These are phyloP conservation scores for Misgurnus mizolepis DNA, from an alignment of 2,113 vertebrate species.

Conservation along the genomic window DNA sequence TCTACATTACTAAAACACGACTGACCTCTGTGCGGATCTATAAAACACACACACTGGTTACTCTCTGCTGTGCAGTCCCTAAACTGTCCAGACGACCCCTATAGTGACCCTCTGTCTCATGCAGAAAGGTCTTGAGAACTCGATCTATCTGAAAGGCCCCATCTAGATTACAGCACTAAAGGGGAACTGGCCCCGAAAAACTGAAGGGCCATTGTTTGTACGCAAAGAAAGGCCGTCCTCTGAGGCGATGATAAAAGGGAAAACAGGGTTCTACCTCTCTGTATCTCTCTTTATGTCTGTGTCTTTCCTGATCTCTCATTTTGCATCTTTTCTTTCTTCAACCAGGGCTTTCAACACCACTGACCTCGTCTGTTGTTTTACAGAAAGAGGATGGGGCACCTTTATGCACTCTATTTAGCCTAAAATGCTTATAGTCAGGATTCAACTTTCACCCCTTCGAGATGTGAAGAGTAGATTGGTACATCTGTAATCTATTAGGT, in stretches of 20 bases:
- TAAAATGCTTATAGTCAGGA: not conserved
- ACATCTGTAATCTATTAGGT: too few relatives aligned
- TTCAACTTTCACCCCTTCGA: not conserved
- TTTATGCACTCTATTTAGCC: not conserved
- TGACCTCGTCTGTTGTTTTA: slow-evolving; percentile 21
- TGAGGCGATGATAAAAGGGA: slow-evolving; percentile 59
- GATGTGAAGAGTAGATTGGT: too few relatives aligned
- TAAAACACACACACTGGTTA: slow-evolving; percentile 16
- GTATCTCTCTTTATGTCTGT: slow-evolving; percentile 11
- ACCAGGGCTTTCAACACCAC: slow-evolving; percentile 37
- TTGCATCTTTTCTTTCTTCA: slow-evolving; percentile 45
- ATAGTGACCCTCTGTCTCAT: slow-evolving; percentile 21
- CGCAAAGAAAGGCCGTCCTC: slow-evolving; percentile 72
- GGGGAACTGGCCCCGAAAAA: slow-evolving; percentile 59
- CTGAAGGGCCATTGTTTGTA: slow-evolving; percentile 76
- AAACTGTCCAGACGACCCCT: slow-evolving; percentile 29
- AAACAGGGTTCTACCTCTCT: slow-evolving; percentile 53
- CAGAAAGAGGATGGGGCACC: slow-evolving; percentile 1
- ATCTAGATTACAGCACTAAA: slow-evolving; percentile 70
- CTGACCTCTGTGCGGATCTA: slow-evolving; percentile 9
- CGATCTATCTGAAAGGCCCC: slow-evolving; percentile 67
- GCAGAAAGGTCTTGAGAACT: slow-evolving; percentile 60
- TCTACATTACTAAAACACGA: slow-evolving; percentile 28
- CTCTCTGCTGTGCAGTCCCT: slow-evolving; percentile 7
- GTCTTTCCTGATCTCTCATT: slow-evolving; percentile 50